Percentiles rank a stretch among this genome's conserved stretches.
phyloP scores from a whole-genome alignment of 2,888 invertebrate species.

The Itoplectis maculator region DNA sequence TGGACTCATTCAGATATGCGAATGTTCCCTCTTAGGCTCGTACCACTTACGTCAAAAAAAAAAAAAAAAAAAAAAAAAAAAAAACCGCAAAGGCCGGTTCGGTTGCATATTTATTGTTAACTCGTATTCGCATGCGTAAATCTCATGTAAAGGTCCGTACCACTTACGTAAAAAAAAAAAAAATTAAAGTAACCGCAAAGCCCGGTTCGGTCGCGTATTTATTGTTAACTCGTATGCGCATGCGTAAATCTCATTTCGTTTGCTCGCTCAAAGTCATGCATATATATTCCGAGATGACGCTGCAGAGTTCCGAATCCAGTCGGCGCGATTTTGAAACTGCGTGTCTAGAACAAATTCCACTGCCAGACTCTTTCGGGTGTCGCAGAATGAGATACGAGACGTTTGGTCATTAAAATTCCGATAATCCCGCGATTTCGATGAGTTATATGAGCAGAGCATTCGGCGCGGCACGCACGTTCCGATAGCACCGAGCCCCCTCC shows the following conservation, averaged over 20 bases:
- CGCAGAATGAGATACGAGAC: slow-evolving; percentile 16
- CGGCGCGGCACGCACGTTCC: neutral
- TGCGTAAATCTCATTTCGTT: neutral
- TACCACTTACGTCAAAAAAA: neutral
- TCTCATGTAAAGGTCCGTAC: no score
- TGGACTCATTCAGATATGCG: slow-evolving; percentile 24
- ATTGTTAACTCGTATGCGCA: slow-evolving; percentile 15
- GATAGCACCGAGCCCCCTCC: neutral
- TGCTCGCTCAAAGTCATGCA: neutral
- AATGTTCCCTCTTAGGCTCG: neutral
- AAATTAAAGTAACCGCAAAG: no score
- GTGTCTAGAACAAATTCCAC: slow-evolving; percentile 24
- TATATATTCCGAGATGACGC: neutral
- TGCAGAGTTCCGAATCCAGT: no score
- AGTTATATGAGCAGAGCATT: neutral
- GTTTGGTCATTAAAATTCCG: slow-evolving; percentile 9
- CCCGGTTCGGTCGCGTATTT: neutral
- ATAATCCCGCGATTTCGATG: slow-evolving; percentile 3
- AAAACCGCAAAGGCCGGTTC: no score
- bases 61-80: no score
- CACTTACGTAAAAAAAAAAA: no score
- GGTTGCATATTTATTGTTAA: neutral
- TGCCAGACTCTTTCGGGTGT: neutral
- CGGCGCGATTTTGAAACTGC: slow-evolving; percentile 52
- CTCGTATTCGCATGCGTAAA: slow-evolving; percentile 15